Evolutionary conservation across 2,797 vertebrate species (phyloP).

Genomic region (Trachops cirrhosus): DNA sequence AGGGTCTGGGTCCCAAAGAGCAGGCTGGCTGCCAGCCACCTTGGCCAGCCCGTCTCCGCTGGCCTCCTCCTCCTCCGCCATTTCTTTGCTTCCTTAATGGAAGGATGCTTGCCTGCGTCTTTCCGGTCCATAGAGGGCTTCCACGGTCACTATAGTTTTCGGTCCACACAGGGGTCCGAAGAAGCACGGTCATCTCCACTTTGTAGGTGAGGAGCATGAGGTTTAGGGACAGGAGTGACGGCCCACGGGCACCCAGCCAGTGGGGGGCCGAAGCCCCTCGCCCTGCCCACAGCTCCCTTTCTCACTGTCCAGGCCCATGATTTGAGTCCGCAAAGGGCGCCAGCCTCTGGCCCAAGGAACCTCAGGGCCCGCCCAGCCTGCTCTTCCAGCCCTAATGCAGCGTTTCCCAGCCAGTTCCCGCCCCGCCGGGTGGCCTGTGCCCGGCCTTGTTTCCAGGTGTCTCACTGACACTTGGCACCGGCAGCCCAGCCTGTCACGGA

Average conservation of each 20-base stretch:
- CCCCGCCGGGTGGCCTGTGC: neutral
- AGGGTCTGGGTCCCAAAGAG: neutral
- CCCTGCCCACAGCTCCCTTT: neutral
- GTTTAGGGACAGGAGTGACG: neutral
- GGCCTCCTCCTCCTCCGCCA: neutral
- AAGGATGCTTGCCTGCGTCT: neutral
- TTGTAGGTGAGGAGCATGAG: neutral
- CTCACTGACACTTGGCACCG: neutral
- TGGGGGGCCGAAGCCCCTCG: neutral
- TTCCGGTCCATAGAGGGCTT: neutral
- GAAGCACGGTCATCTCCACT: neutral
- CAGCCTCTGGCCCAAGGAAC: neutral
- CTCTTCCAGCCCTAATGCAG: neutral
- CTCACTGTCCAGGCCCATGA: neutral
- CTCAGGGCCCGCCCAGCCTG: neutral
- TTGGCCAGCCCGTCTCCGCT: neutral
- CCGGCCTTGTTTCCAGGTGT: neutral
- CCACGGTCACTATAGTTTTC: fast-evolving
- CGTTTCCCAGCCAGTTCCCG: neutral
- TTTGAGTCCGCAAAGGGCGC: neutral
- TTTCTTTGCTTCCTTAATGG: neutral
- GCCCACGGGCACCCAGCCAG: neutral
- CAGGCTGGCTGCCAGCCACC: neutral
- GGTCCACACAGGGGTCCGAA: neutral
- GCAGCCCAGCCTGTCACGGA: neutral